Conservation (phyloP, 2,113 vertebrate genomes). For the Apodemus sylvaticus region DNA sequence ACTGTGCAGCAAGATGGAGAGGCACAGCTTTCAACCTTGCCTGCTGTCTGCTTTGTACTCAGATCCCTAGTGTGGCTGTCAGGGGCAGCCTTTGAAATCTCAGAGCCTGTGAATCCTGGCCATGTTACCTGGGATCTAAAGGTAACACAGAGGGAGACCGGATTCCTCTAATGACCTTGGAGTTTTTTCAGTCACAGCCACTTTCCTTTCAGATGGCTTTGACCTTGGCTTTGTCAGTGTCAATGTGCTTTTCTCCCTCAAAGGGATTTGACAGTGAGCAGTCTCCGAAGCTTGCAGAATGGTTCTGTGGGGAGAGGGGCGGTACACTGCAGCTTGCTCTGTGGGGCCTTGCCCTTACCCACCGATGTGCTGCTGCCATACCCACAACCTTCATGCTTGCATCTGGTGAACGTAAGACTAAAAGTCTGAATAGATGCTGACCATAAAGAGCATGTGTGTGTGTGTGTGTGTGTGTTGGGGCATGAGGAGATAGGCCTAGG, state of each 20-base stretch:
- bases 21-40: background rate
- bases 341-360: background rate
- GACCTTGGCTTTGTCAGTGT: background rate
- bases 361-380: background rate
- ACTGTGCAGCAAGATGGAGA: background rate
- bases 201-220: background rate
- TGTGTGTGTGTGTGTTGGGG: background rate
- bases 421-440: background rate
- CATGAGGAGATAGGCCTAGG: background rate
- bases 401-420: background rate
- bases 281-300: background rate
- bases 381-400: background rate
- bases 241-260: background rate
- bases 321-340: background rate
- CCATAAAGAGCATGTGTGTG: background rate
- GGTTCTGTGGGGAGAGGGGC: background rate
- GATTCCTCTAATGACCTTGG: slow-evolving; percentile 9
- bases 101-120: slow-evolving; percentile 15
- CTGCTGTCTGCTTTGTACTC: background rate
- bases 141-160: slow-evolving; percentile 1
- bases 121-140: slow-evolving; percentile 23
- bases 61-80: background rate
- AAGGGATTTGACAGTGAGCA: background rate
- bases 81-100: background rate
- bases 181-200: background rate